phyloP scores from a whole-genome alignment of 1,140 invertebrate genomes.

The Cotesia chilonis region DNA sequence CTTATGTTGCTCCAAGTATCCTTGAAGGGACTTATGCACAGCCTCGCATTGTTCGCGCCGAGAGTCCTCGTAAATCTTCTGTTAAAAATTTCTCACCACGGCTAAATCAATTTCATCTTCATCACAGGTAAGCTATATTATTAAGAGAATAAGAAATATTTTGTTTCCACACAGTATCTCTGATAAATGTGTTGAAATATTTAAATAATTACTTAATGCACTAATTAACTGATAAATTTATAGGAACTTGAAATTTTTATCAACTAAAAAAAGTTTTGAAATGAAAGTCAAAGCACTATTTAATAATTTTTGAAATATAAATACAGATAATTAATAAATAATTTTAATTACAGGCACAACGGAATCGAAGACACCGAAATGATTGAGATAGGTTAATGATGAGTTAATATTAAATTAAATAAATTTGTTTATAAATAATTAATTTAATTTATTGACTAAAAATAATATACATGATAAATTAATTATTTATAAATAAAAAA shows the following conservation, averaged over 20 bases:
- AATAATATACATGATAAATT: slow-evolving; percentile 6
- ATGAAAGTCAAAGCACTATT: too few relatives aligned
- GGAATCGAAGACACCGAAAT: slow-evolving; percentile 60
- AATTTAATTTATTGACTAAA: background rate
- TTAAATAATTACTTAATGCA: too few relatives aligned
- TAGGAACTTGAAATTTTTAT: too few relatives aligned
- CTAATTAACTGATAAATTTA: too few relatives aligned
- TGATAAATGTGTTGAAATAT: too few relatives aligned
- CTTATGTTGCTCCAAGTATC: slow-evolving; percentile 96
- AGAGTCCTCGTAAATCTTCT: slow-evolving; percentile 72
- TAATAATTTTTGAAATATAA: too few relatives aligned
- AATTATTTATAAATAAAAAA: slow-evolving; percentile 7
- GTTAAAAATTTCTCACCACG: slow-evolving; percentile 55
- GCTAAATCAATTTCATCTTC: slow-evolving; percentile 51
- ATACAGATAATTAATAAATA: too few relatives aligned
- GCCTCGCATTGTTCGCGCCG: slow-evolving; percentile 73
- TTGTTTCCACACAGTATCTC: too few relatives aligned
- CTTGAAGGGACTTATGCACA: slow-evolving; percentile 88
- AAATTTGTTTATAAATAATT: slow-evolving; percentile 7
- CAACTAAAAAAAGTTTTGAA: too few relatives aligned
- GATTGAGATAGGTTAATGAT: slow-evolving; percentile 60
- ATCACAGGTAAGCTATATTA: slow-evolving; percentile 49
- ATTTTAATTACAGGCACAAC: slow-evolving; percentile 47
- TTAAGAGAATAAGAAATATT: too few relatives aligned
- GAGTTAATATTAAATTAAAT: background rate